Conservation (phyloP, 2,888 invertebrate genomes). For the Tipula confusa region DNA sequence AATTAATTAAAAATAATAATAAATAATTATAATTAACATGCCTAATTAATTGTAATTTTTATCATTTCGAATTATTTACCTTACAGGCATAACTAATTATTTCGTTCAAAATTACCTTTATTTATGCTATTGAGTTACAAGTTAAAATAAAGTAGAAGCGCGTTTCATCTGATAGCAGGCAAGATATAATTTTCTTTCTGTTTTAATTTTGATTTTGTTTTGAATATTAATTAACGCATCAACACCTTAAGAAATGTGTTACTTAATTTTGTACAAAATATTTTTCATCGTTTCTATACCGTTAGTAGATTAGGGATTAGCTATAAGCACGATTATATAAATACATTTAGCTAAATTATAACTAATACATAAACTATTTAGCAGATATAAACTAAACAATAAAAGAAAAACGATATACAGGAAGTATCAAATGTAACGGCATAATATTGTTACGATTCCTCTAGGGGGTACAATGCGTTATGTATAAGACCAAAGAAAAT, state of each 20-base stretch:
- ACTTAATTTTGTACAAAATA: neutral
- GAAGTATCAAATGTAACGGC: too few relatives aligned
- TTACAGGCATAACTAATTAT: constrained; percentile 25
- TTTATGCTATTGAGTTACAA: neutral
- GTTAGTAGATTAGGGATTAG: too few relatives aligned
- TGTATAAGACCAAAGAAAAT: too few relatives aligned
- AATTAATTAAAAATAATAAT: neutral
- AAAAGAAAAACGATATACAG: too few relatives aligned
- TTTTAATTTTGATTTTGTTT: neutral
- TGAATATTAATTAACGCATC: neutral
- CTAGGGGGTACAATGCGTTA: too few relatives aligned
- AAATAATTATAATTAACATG: neutral
- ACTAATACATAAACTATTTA: too few relatives aligned
- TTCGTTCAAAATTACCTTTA: neutral
- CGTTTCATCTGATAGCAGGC: neutral
- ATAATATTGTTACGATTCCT: too few relatives aligned
- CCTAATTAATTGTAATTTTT: constrained; percentile 21
- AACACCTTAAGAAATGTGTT: neutral
- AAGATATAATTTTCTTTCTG: neutral
- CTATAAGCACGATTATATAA: too few relatives aligned
- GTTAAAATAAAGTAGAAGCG: neutral
- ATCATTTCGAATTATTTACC: constrained; percentile 12
- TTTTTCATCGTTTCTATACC: neutral
- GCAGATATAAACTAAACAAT: too few relatives aligned
- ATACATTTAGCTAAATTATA: too few relatives aligned